Percentiles rank a stretch among this genome's conserved stretches.
Evolutionary conservation across 1,140 invertebrate species (phyloP).

Genomic region (Euura lappo): DNA sequence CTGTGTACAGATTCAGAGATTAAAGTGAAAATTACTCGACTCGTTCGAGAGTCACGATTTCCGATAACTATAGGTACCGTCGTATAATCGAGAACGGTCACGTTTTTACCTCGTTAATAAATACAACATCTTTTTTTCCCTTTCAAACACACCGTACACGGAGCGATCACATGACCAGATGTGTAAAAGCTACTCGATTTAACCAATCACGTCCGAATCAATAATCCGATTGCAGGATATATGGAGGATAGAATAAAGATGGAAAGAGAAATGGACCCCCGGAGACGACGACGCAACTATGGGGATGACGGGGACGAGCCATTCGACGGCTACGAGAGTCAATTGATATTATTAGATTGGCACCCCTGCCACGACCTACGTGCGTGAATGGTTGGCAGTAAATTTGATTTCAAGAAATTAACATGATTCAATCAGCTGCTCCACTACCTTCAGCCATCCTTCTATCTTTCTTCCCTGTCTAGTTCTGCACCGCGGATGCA

Average conservation of each 20-base stretch:
- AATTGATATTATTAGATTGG: conserved; percentile 63
- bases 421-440: conserved; percentile 60
- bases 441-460: conserved; percentile 36
- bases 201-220: conserved; percentile 12
- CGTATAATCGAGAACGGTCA: no score
- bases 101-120: no score
- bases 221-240: background rate
- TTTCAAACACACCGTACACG: no score
- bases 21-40: no score
- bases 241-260: background rate
- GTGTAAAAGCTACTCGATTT: no score
- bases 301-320: conserved; percentile 49
- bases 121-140: no score
- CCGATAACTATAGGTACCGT: no score
- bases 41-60: no score
- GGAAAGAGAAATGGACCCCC: background rate
- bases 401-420: conserved; percentile 62
- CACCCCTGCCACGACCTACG: conserved; percentile 44
- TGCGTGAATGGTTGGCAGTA: conserved; percentile 58
- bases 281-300: background rate
- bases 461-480: no score
- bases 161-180: no score
- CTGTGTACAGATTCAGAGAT: no score
- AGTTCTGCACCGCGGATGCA: no score
- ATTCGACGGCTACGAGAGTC: conserved; percentile 49